These are phyloP conservation scores for Montifringilla adamsi DNA, from an alignment of 2,113 vertebrate genomes.

Conservation along the genomic window DNA sequence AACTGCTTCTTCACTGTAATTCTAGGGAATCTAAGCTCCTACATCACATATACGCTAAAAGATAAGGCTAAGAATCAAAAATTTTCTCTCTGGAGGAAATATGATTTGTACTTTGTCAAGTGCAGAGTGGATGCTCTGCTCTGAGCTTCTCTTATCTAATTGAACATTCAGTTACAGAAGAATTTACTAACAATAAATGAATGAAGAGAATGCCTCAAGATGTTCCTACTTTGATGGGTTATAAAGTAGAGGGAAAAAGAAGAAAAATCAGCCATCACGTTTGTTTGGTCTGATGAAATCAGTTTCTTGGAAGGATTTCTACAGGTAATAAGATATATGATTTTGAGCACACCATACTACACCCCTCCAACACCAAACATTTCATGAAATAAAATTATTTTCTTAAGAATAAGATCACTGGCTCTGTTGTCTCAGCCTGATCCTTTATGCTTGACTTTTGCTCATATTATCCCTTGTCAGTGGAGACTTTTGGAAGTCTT, in stretches of 20 bases:
- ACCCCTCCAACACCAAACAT: not conserved
- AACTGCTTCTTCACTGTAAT: not conserved
- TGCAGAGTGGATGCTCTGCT: not conserved
- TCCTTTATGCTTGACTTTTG: not conserved
- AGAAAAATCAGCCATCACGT: not conserved
- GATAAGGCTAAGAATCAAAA: not conserved
- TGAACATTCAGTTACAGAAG: not conserved
- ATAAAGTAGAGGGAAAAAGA: not conserved
- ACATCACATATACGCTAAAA: not conserved
- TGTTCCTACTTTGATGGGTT: not conserved
- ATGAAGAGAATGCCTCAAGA: not conserved
- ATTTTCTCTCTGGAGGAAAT: not conserved
- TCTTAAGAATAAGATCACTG: not conserved
- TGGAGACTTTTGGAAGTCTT: not conserved
- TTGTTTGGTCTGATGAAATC: not conserved
- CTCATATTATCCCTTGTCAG: not conserved
- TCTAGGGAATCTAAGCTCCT: not conserved
- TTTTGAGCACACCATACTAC: not conserved
- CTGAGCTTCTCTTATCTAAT: not conserved
- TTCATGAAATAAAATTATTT: not conserved
- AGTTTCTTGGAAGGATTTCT: not conserved
- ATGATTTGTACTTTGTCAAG: not conserved
- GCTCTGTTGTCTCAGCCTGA: not conserved
- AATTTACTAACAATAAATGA: not conserved
- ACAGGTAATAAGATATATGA: not conserved